Base-by-base conservation (phyloP, 2,888 invertebrate species). In the Dendrolimus pini region DNA sequence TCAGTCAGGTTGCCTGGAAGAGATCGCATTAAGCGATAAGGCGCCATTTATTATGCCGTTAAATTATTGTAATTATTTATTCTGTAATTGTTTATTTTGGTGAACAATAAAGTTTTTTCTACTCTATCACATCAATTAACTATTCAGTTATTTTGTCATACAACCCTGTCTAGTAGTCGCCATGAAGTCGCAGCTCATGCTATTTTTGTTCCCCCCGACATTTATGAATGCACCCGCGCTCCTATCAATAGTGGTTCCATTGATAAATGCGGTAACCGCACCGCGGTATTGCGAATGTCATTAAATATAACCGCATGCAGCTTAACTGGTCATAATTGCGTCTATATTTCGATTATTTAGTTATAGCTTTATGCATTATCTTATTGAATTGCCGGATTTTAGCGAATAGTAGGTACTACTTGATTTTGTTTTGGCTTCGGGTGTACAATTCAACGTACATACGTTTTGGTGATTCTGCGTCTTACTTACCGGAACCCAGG, bases 131-230 rank as follows among this genome's bases (percentile, higher is more conserved):
- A 6, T 30, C 30, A 30, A 30, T 30, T 30, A 30, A 30, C 30
- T 3, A 6, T 30, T 3, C 30, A 30, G 30, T 30, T 30, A 30
- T 30, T 30, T 30, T 30, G 30, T 30, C 6, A 30, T 30, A 12
- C 65, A 74, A 61, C 74, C 73, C 74, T 73, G 58, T 14, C 60
- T 61, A 63, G 57, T 65, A 62, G 70, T 70, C 66, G 63, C 66
- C 60, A 62, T 63, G 56, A 62, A 66, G 65, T 61, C 63, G 63
- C 59, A 59, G 63, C 52, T 72, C 74, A 75, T 74, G 64, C 78
- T 78, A 69, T 73, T 77, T 73, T 78, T 75, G 63, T 73, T 75
- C 70, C 67, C 64, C 68, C 63, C 62, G 65, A 69, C 70, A 72
- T 78, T 77, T 73, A 78, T 75, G 72, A 72, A 72, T 67, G 72